A percentile compares a stretch with the other conserved stretches of the same genome.
phyloP scores from a whole-genome alignment of 2,888 invertebrate species.

The Cantharis rufa region DNA sequence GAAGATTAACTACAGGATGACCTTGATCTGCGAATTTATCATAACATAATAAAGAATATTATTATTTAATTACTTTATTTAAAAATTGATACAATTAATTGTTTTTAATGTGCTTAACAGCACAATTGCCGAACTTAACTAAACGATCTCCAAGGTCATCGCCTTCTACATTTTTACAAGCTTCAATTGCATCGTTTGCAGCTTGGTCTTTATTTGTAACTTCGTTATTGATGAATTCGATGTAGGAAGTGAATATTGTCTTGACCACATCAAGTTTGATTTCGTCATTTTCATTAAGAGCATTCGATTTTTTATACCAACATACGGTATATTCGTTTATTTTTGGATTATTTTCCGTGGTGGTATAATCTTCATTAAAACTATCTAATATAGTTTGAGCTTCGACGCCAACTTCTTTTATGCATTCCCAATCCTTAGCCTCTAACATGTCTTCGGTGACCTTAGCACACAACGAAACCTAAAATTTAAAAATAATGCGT shows the following conservation, averaged over 20 bases:
- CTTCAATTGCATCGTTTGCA: neutral
- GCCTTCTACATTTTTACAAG: neutral
- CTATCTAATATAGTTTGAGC: neutral
- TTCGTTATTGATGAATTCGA: neutral
- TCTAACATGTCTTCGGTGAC: neutral
- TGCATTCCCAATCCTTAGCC: neutral
- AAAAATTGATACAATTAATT: too few species aligned
- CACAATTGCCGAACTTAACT: neutral
- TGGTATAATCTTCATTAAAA: rapidly evolving
- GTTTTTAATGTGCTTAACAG: neutral
- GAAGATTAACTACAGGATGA: too few species aligned
- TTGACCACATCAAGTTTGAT: neutral
- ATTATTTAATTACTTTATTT: too few species aligned
- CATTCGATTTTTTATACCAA: neutral
- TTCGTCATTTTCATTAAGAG: neutral
- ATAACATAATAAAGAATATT: too few species aligned
- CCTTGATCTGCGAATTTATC: too few species aligned
- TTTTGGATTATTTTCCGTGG: neutral
- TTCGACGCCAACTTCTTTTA: neutral
- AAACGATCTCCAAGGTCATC: neutral
- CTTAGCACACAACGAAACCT: neutral
- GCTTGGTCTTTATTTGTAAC: neutral
- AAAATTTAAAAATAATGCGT: neutral
- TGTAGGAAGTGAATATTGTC: neutral
- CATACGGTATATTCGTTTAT: neutral